Evolutionary conservation across 2,113 vertebrate species (phyloP).

Genomic region (Chaetorhynchus papuensis): DNA sequence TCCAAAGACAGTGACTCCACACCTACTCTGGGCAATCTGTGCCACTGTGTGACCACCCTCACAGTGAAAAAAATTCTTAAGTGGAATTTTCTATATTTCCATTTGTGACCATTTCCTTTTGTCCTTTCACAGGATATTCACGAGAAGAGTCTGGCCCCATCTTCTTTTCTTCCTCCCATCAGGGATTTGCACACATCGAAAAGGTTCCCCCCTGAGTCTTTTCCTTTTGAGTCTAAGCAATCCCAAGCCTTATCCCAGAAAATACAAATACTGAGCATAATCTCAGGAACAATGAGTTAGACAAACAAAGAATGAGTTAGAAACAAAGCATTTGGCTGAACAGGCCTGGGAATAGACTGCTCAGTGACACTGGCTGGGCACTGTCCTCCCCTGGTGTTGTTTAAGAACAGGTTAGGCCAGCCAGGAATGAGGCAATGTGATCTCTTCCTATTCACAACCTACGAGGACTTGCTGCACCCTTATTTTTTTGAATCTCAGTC

Average conservation of each 20-base stretch:
- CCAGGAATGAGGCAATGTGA: background rate
- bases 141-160: background rate
- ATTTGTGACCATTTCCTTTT: background rate
- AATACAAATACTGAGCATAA: background rate
- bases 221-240: background rate
- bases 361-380: background rate
- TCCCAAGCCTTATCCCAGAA: background rate
- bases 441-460: background rate
- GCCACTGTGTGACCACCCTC: background rate
- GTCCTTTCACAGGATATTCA: background rate
- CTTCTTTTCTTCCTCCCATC: background rate
- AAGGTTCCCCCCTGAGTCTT: background rate
- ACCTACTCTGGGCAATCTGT: background rate
- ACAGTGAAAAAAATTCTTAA: background rate
- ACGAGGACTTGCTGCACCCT: background rate
- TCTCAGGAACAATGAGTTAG: background rate
- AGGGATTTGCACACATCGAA: background rate
- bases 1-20: background rate
- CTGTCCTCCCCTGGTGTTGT: background rate
- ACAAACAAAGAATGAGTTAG: background rate
- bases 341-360: background rate
- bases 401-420: background rate
- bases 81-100: background rate
- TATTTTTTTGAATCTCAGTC: background rate
- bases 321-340: background rate